Evolutionary conservation across 2,797 vertebrate species (phyloP), one percentile per base, ranked within the genome.

Genomic region (Erethizon dorsatum): DNA sequence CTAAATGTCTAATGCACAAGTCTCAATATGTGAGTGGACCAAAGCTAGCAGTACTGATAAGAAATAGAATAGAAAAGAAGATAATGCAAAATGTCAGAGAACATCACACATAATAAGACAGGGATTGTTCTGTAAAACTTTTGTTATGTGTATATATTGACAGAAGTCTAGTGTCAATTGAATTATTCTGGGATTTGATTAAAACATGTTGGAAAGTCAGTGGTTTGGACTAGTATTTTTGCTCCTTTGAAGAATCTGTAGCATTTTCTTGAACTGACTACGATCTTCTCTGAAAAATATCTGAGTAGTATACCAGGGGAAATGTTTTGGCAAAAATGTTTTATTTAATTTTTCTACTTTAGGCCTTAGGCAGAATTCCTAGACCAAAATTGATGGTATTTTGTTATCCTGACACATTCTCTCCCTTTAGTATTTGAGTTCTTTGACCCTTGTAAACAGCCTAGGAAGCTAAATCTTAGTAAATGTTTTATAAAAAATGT

Each of bases 181-280:
- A 78, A 67, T 90, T 73, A 37, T 24, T 97, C 33, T 61, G 11
- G 7, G 10, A 69, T 89, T 6, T 82, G 13, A 8, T 93, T 83
- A 83, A 86, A 94, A 47, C n/a, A 77, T 47, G 41, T 47, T 84
- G 83, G 12, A 77, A 92, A 94, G 71, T 83, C 33, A 50, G 9
- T 67, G 31, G 15, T 77, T 94, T 69, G 69, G 15, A 88, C 65
- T 65, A 79, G 17, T 37, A 47, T 50, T 97, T 95, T 91, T 82
- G 45, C 24, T 82, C 59, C 31, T 91, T 11, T 90, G 56, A 82
- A 90, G 2, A 95, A 56, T 67, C 9, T 85, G 13, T 69, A 84
- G 14, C 9, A 77, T 82, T 45, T 59, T 91, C 47, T 85, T 78
- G 65, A 94, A 50, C 0, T 17, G 56, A 90, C 33, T 71, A 5